These are phyloP conservation scores for Syngnathoides biaculeatus DNA, from an alignment of 2,113 vertebrate species.

Conservation along the genomic window DNA sequence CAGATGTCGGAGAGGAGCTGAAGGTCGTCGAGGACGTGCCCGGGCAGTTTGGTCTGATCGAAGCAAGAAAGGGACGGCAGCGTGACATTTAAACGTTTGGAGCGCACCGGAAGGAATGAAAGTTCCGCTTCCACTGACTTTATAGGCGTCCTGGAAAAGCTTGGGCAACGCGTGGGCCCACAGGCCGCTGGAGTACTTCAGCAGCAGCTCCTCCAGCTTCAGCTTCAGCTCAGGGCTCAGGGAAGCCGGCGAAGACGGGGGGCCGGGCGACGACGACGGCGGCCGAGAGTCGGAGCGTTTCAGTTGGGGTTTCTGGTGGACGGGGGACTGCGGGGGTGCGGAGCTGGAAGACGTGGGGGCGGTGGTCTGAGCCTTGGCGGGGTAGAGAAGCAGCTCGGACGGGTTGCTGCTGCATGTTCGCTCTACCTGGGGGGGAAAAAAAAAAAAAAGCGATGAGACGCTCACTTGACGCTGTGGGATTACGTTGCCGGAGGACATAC, in stretches of 20 bases:
- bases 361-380: slow-evolving; percentile 65
- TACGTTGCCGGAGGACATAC: slow-evolving; percentile 61
- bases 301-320: slow-evolving; percentile 29
- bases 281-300: slow-evolving; percentile 37
- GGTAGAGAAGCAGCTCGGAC: slow-evolving; percentile 82
- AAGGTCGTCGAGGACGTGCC: slow-evolving; percentile 81
- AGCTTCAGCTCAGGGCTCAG: slow-evolving; percentile 76
- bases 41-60: slow-evolving; percentile 80
- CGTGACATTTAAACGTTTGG: neutral
- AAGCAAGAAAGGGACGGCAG: slow-evolving; percentile 4
- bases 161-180: slow-evolving; percentile 93
- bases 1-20: slow-evolving; percentile 84
- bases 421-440: slow-evolving; percentile 74
- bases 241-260: slow-evolving; percentile 46
- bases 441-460: neutral
- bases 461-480: neutral
- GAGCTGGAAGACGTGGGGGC: slow-evolving; percentile 6
- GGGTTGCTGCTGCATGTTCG: slow-evolving; percentile 80
- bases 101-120: neutral
- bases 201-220: slow-evolving; percentile 82
- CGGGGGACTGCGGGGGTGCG: slow-evolving; percentile 17
- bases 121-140: slow-evolving; percentile 44
- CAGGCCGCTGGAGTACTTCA: slow-evolving; percentile 86
- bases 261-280: slow-evolving; percentile 42
- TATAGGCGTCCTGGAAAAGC: slow-evolving; percentile 85